Evolutionary conservation across 2,113 vertebrate species (phyloP).

Genomic region (Callospermophilus lateralis): DNA sequence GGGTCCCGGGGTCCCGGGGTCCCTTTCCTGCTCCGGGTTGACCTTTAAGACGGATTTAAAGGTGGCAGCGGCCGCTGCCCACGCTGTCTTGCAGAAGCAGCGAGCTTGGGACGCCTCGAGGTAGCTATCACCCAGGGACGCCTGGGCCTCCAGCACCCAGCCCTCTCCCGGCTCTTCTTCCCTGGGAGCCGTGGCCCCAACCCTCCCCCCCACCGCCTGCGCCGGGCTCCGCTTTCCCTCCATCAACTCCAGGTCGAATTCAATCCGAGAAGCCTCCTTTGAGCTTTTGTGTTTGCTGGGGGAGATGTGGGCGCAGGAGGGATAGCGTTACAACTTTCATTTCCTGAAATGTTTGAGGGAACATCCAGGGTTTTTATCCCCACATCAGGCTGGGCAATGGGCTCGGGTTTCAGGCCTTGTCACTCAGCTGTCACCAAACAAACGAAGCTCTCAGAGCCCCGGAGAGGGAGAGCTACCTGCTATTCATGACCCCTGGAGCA

Average conservation of each 20-base stretch:
- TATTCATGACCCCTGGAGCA: slow-evolving; percentile 93
- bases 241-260: slow-evolving; percentile 93
- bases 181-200: slow-evolving; percentile 39
- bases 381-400: slow-evolving; percentile 90
- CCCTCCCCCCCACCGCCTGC: slow-evolving; percentile 68
- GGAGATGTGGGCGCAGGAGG: slow-evolving; percentile 95
- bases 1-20: not conserved
- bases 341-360: slow-evolving; percentile 98
- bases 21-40: not conserved
- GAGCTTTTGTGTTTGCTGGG: slow-evolving; percentile 96
- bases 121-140: not conserved
- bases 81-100: not conserved
- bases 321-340: slow-evolving; percentile 99
- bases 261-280: slow-evolving; percentile 94
- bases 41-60: not conserved
- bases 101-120: not conserved
- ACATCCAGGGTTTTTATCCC: slow-evolving; percentile 94
- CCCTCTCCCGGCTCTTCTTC: not conserved
- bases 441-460: slow-evolving; percentile 92
- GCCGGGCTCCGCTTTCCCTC: slow-evolving; percentile 89
- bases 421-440: slow-evolving; percentile 96
- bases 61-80: not conserved
- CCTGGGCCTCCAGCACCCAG: not conserved
- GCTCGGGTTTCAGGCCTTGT: slow-evolving; percentile 95
- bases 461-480: slow-evolving; percentile 91